A percentile compares a stretch with the other conserved stretches of the same genome.
Conservation (phyloP, 1,140 invertebrate species). For the Drosophila novamexicana region DNA sequence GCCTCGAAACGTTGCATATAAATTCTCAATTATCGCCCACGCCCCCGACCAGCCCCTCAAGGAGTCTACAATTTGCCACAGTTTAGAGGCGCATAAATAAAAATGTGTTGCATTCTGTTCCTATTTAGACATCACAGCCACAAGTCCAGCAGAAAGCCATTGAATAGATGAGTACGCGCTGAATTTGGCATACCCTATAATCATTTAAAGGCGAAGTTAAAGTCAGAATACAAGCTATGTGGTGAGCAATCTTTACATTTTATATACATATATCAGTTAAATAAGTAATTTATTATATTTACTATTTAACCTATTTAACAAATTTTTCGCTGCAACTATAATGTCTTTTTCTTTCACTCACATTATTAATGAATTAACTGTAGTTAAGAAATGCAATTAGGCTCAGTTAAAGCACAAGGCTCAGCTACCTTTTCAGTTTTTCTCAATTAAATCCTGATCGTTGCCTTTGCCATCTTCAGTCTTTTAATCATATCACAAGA, state of each 20-base stretch:
- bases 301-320: too few species aligned
- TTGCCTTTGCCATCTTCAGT: too few species aligned
- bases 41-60: constrained; percentile 38
- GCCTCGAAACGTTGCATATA: constrained; percentile 68
- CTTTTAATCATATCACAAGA: too few species aligned
- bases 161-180: not conserved
- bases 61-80: constrained; percentile 60
- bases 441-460: too few species aligned
- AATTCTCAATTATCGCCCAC: constrained; percentile 81
- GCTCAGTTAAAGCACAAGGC: too few species aligned
- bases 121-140: constrained; percentile 71
- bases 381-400: too few species aligned
- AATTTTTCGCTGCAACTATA: too few species aligned
- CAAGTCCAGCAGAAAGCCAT: constrained; percentile 6
- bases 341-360: too few species aligned
- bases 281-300: not conserved
- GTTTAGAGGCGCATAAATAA: constrained; percentile 64
- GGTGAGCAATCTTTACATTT: not conserved
- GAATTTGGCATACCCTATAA: constrained; percentile 16
- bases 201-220: not conserved
- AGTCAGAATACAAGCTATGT: too few species aligned
- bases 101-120: constrained; percentile 43
- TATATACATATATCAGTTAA: not conserved
- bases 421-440: too few species aligned
- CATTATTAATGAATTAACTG: too few species aligned